Evolutionary conservation across 2,888 invertebrate genomes (phyloP), one percentile per base, ranked within the genome.

Genomic region (Amiota minor): DNA sequence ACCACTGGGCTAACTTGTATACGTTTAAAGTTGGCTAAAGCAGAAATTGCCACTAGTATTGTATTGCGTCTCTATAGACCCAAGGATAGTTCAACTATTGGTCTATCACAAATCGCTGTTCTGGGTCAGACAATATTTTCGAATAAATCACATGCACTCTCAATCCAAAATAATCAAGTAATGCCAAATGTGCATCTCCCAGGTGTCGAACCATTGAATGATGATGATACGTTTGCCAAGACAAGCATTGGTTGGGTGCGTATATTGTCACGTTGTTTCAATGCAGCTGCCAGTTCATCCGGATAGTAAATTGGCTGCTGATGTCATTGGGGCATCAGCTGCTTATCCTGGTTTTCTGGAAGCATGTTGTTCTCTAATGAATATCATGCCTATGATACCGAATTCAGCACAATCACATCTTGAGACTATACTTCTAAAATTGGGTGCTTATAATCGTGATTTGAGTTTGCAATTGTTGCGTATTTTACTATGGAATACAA

Each of bases 1-100:
- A 97, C 97, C 3, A 95, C 95, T 76, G 97, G 97, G 74, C 93
- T 96, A 91, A 96, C 96, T 1, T 95, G 94, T 88, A 97, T 98
- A 87, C 93, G 95, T 70, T 92, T 97, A 23, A 95, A 94, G 81
- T 91, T 97, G 16, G 93, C 95, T 2, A 93, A 94, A 76, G 96
- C 97, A 1, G 94, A 97, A 89, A 95, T 97, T 16, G 96, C 95
- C 59, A 95, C 95, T 74, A 94, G 94, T 59, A 94, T 98, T 73
- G 93, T 96, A 71, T 91, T 96, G 55, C 82, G 90, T 23, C 80
- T 90, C 14, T 90, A 90, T 77, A 95, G 96, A 87, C 97, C 98
- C 0, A 91, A 95, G 50, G 97, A 97, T 85, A 95, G 96, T n/a
- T 93, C 94, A 80, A 97, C 95, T 85, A 95, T 98, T 88, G 97